phyloP scores from a whole-genome alignment of 2,113 vertebrate genomes.

The Hippoglossus stenolepis region DNA sequence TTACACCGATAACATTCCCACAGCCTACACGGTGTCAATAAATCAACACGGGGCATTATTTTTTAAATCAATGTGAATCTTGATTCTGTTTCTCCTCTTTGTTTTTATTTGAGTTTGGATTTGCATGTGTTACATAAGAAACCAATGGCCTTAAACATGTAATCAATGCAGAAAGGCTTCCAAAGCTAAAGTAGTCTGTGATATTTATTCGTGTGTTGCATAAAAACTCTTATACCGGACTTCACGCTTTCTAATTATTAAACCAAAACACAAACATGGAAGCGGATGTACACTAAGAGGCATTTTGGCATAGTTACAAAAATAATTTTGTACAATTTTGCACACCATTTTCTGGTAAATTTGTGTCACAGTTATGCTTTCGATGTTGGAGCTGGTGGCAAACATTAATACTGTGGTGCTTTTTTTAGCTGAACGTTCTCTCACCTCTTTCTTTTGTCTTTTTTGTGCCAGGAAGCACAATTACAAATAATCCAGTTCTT shows the following conservation, averaged over 20 bases:
- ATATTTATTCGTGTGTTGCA: slow-evolving; percentile 46
- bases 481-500: slow-evolving; percentile 38
- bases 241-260: slow-evolving; percentile 30
- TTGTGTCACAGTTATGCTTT: slow-evolving; percentile 56
- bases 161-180: slow-evolving; percentile 68
- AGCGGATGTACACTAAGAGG: slow-evolving; percentile 41
- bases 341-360: slow-evolving; percentile 56
- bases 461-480: slow-evolving; percentile 56
- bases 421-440: slow-evolving; percentile 55
- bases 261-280: slow-evolving; percentile 46
- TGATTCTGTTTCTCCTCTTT: slow-evolving; percentile 10
- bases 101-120: slow-evolving; percentile 50
- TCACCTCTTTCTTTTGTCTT: slow-evolving; percentile 44
- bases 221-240: slow-evolving; percentile 18
- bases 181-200: slow-evolving; percentile 58
- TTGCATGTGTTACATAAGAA: slow-evolving; percentile 70
- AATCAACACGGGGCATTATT: slow-evolving; percentile 16
- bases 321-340: slow-evolving; percentile 71
- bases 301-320: slow-evolving; percentile 48
- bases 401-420: slow-evolving; percentile 59
- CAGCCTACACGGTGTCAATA: neutral
- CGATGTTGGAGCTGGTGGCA: slow-evolving; percentile 46
- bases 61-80: neutral
- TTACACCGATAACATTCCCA: slow-evolving; percentile 51
- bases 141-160: slow-evolving; percentile 84